Evolutionary conservation across 1,140 invertebrate genomes (phyloP).

Genomic region (Diabrotica undecimpunctata): DNA sequence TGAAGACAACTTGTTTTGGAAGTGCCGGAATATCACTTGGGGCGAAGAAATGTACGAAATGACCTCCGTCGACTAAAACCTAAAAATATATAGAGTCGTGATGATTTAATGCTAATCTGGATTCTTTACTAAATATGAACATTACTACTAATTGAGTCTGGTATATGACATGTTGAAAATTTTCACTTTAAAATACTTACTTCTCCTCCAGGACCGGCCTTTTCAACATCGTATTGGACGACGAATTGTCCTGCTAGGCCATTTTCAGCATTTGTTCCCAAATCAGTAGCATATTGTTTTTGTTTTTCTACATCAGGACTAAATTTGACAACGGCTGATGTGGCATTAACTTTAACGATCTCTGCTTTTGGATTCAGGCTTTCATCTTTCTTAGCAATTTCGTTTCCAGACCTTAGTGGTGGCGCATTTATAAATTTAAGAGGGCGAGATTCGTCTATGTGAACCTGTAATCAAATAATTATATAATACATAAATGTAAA

Average conservation of each 20-base stretch:
- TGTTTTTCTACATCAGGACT: conserved; percentile 52
- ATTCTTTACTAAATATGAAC: neutral
- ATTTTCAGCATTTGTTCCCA: conserved; percentile 41
- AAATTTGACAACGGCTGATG: conserved; percentile 42
- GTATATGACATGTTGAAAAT: too few species aligned
- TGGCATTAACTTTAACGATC: conserved; percentile 39
- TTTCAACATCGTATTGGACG: conserved; percentile 62
- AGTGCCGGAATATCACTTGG: conserved; percentile 57
- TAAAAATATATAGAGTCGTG: conserved; percentile 15
- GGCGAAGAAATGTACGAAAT: conserved; percentile 75
- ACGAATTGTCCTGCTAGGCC: conserved; percentile 61
- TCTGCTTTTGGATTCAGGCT: conserved; percentile 37
- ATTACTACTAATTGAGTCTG: neutral
- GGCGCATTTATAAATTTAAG: conserved; percentile 56
- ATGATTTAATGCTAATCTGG: neutral
- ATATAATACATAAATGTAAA: too few species aligned
- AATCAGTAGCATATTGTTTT: conserved; percentile 38
- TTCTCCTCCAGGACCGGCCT: conserved; percentile 53
- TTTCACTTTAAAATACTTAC: conserved; percentile 41
- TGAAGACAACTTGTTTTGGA: conserved; percentile 67
- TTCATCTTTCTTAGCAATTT: conserved; percentile 31
- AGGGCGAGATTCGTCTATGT: conserved; percentile 56
- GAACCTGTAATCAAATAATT: conserved; percentile 48
- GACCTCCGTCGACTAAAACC: conserved; percentile 63
- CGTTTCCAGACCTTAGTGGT: conserved; percentile 55